phyloP scores from a whole-genome alignment of 2,113 vertebrate species.

The Dipodomys stephensi region DNA sequence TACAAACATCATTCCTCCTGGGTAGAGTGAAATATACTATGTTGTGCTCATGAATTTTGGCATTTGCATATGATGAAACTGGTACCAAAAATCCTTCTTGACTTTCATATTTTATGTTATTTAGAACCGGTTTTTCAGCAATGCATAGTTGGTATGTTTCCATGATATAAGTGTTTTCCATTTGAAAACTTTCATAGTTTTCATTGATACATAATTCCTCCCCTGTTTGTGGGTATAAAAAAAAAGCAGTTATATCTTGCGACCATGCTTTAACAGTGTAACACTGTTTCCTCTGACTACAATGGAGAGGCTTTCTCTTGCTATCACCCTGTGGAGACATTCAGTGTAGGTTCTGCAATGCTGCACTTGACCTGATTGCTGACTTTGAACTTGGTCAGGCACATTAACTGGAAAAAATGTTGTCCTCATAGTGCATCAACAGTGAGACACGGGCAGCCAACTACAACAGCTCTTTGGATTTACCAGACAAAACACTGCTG shows the following conservation, averaged over 20 bases:
- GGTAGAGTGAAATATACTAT: fast-evolving
- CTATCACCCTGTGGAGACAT: not conserved
- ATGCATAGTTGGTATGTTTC: not conserved
- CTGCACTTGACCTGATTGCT: fast-evolving
- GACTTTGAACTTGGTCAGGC: fast-evolving
- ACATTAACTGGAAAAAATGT: fast-evolving
- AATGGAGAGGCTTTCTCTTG: not conserved
- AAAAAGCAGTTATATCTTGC: fast-evolving
- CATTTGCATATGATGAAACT: not conserved
- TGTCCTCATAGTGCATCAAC: slow-evolving; percentile 92
- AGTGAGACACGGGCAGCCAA: slow-evolving; percentile 90
- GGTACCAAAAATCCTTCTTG: no score
- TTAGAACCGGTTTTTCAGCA: not conserved
- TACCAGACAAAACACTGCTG: slow-evolving; percentile 97
- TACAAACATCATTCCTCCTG: fast-evolving
- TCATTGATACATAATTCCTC: not conserved
- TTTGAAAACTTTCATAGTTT: not conserved
- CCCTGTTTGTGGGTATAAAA: fast-evolving
- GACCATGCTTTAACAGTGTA: fast-evolving
- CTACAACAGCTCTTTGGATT: slow-evolving; percentile 92
- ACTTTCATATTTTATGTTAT: fast-evolving
- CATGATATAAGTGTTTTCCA: not conserved
- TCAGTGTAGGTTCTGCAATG: fast-evolving
- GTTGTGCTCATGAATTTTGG: not conserved
- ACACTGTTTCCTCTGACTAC: not conserved